Conservation (phyloP, 2,113 vertebrate genomes). For the Cryptotis parvus region DNA sequence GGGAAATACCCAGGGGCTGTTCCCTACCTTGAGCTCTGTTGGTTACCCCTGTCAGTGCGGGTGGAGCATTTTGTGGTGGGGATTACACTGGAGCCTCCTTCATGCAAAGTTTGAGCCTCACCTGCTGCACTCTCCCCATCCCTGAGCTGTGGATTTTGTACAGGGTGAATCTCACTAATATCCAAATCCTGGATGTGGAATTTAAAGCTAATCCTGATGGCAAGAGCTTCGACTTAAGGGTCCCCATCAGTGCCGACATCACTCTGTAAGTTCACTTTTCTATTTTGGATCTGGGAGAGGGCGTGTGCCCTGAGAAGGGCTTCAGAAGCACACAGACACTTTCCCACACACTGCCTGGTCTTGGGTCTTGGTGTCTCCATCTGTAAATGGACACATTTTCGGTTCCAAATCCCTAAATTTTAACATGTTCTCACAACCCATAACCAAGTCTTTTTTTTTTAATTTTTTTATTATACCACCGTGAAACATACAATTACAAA, state of each 20-base stretch:
- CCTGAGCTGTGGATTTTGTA: neutral
- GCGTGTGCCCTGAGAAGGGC: no score
- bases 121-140: no score
- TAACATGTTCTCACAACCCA: neutral
- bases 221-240: fast-evolving
- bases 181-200: neutral
- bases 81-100: no score
- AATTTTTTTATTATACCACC: no score
- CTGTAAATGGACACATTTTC: neutral
- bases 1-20: no score
- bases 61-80: neutral
- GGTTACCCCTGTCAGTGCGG: neutral
- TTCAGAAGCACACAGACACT: neutral
- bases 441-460: neutral
- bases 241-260: fast-evolving
- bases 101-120: no score
- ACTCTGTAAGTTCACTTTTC: neutral
- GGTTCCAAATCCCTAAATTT: neutral
- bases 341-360: neutral
- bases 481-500: no score
- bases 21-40: no score
- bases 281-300: neutral
- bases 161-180: neutral
- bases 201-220: fast-evolving
- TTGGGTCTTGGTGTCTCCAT: neutral